Evolutionary conservation across 2,888 invertebrate genomes (phyloP).

Genomic region (Drosophila eohydei): DNA sequence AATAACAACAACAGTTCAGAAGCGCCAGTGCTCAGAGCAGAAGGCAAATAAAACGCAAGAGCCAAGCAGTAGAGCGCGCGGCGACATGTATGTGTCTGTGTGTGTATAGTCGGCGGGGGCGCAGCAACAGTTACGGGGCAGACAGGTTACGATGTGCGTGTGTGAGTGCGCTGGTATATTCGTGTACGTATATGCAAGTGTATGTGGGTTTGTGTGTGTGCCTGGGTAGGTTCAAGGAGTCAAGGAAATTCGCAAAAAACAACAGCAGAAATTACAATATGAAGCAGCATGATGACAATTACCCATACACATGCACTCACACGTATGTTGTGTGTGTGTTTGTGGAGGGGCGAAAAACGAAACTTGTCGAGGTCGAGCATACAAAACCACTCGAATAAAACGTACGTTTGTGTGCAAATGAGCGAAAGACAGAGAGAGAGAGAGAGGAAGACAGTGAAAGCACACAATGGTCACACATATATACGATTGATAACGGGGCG

Average conservation of each 20-base stretch:
- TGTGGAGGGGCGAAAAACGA: slow-evolving; percentile 54
- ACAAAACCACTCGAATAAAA: slow-evolving; percentile 34
- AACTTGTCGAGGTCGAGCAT: slow-evolving; percentile 71
- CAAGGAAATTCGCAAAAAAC: slow-evolving; percentile 62
- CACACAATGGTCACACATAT: slow-evolving; percentile 30
- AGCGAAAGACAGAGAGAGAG: slow-evolving; percentile 31
- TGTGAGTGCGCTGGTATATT: slow-evolving; percentile 27
- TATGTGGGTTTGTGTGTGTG: slow-evolving; percentile 10
- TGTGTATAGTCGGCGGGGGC: slow-evolving; percentile 54
- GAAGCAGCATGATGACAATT: slow-evolving; percentile 59
- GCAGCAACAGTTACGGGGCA: slow-evolving; percentile 75
- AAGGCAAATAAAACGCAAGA: slow-evolving; percentile 54
- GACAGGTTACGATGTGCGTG: slow-evolving; percentile 54
- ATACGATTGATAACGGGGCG: slow-evolving; percentile 66
- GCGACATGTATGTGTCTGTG: slow-evolving; percentile 20
- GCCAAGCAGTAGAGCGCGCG: slow-evolving; percentile 37
- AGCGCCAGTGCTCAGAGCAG: slow-evolving; percentile 48
- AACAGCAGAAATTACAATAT: slow-evolving; percentile 58
- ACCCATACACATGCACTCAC: slow-evolving; percentile 20
- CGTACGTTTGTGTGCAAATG: slow-evolving; percentile 14
- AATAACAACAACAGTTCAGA: slow-evolving; percentile 36
- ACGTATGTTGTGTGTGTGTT: slow-evolving; percentile 4
- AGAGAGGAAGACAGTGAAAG: slow-evolving; percentile 29
- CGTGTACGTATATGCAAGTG: slow-evolving; percentile 8
- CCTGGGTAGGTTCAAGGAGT: slow-evolving; percentile 65